These are phyloP conservation scores for Rhynchotus rufescens DNA, from an alignment of 2,797 vertebrate genomes.

Conservation along the genomic window DNA sequence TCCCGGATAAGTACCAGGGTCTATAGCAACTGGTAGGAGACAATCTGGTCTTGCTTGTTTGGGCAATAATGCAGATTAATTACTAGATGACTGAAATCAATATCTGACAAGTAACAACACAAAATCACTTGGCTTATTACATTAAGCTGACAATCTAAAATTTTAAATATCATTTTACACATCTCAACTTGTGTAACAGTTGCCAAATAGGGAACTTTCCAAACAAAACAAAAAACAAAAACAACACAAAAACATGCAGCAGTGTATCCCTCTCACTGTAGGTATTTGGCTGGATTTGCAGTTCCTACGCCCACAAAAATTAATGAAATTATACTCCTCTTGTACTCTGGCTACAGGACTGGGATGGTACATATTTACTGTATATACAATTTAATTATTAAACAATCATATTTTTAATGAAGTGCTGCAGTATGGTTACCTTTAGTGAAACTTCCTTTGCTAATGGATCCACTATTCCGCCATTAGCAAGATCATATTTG, in stretches of 20 bases:
- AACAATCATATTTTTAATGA: slow-evolving; percentile 66
- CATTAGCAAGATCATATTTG: slow-evolving; percentile 52
- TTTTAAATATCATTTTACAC: not conserved
- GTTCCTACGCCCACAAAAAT: not conserved
- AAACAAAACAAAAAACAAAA: not conserved
- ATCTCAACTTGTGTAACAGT: not conserved
- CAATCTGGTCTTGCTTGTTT: not conserved
- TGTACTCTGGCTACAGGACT: not conserved
- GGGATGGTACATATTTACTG: not conserved
- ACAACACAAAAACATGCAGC: not conserved
- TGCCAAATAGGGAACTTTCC: not conserved
- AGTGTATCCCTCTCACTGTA: not conserved
- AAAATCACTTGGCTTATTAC: not conserved
- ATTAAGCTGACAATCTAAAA: not conserved
- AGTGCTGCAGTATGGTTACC: slow-evolving; percentile 32
- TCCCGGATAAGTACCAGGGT: not conserved
- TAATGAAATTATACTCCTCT: slow-evolving; percentile 16
- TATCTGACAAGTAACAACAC: not conserved
- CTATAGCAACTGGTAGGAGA: not conserved
- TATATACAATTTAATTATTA: slow-evolving; percentile 61
- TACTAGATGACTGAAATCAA: not conserved
- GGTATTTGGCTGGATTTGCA: not conserved
- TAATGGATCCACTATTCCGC: slow-evolving; percentile 54
- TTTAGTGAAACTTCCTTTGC: slow-evolving; percentile 37
- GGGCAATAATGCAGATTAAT: not conserved